Percentiles rank a stretch among this genome's conserved stretches.
phyloP scores from a whole-genome alignment of 2,888 invertebrate genomes.

The Amblyteles armatorius region DNA sequence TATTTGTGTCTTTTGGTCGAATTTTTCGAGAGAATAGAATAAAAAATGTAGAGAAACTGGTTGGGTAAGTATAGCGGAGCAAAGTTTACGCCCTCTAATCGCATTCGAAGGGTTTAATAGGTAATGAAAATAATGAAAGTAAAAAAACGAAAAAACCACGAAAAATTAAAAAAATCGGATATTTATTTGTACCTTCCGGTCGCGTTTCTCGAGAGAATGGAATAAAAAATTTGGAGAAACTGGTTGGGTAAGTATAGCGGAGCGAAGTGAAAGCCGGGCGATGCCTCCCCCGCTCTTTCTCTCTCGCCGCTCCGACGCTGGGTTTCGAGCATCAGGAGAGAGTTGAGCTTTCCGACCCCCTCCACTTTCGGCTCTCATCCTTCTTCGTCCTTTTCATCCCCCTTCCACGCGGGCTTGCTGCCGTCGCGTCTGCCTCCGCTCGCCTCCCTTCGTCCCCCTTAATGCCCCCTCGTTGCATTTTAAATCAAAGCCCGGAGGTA shows the following conservation, averaged over 20 bases:
- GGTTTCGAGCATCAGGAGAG: constrained; percentile 42
- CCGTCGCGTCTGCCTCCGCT: constrained; percentile 59
- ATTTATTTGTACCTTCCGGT: neutral
- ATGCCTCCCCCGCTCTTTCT: constrained; percentile 53
- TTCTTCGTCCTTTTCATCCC: constrained; percentile 62
- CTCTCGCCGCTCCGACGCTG: constrained; percentile 52
- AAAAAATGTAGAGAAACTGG: constrained; percentile 27
- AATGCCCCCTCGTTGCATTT: constrained; percentile 84
- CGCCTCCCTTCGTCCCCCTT: constrained; percentile 63
- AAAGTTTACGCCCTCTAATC: neutral
- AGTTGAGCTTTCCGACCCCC: constrained; percentile 51
- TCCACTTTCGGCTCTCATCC: constrained; percentile 57
- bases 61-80: constrained; percentile 19
- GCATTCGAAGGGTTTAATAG: no score
- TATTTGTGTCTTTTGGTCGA: neutral
- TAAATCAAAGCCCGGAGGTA: constrained; percentile 85
- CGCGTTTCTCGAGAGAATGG: constrained; percentile 16
- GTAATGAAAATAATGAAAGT: neutral
- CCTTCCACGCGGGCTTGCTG: constrained; percentile 47
- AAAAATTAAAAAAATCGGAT: neutral
- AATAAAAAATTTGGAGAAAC: constrained; percentile 36
- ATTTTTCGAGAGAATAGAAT: constrained; percentile 13
- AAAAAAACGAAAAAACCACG: constrained; percentile 2
- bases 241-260: constrained; percentile 11
- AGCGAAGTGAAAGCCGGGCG: constrained; percentile 37